Base-by-base conservation (phyloP, 1,140 invertebrate genomes). In the Palaemon carinicauda region DNA sequence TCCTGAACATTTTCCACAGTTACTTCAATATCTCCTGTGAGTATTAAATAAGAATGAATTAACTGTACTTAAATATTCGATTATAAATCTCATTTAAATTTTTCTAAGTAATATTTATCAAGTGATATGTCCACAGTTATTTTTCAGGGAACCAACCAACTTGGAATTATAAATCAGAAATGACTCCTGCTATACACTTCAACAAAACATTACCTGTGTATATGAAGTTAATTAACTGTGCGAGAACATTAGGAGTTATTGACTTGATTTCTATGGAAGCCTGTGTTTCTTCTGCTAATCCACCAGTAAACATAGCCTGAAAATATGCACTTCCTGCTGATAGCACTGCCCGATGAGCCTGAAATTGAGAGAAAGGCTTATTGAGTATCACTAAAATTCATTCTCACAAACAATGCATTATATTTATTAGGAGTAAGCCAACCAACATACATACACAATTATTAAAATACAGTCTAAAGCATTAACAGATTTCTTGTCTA, bases 271-370 rank as follows among this genome's bases (percentile, higher is more conserved):
- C 94, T 19, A 98, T 94, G 60, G 88, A 41, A 9, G 90, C 87
- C 90, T 96, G 94, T 88, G 95, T 94, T 90, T 95, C 95, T 91
- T 98, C 97, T 79, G 95, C 92, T 89, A 97, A 93, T 24, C 95
- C 96, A 54, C 94, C 94, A 80, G 95, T 96, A 90, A 98, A 98
- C 97, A 98, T 98, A 78, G 97, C 97, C 92, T 97, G 95, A 91
- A 99, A 99, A 91, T 99, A 99, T 80, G 96, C 96, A 92, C 97
- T 97, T 80, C 95, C 96, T 3, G 97, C 96, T 88, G 97, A 96
- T 75, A 99, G 92, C 17, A 99, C 95, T 5, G 96, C 96, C 89
- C 96, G 93, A 91, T 99, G 98, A 33, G 96, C 97, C 93, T 96
- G 92, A 82, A 95, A 71, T 77, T 79, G 84, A 1, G 84, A 82